Evolutionary conservation across 2,888 invertebrate genomes (phyloP).

Genomic region (Meloe dianella): DNA sequence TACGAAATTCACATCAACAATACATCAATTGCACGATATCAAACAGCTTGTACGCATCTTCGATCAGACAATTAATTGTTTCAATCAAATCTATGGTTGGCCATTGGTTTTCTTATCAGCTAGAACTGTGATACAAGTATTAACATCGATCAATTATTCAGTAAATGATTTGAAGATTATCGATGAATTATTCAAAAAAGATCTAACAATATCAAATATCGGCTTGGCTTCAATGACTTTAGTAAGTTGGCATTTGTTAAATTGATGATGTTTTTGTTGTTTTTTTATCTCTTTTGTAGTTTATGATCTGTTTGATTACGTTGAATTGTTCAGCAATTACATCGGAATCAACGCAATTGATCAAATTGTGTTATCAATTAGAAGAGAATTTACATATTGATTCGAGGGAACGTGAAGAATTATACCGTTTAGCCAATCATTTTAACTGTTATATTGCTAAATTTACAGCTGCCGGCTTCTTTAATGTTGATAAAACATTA

Average conservation of each 20-base stretch:
- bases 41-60: neutral
- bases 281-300: neutral
- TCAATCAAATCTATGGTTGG: neutral
- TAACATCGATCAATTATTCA: slow-evolving; percentile 1
- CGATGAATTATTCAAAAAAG: neutral
- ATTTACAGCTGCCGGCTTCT: neutral
- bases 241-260: neutral
- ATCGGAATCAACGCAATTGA: neutral
- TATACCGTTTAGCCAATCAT: neutral
- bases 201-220: neutral
- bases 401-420: neutral
- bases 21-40: neutral
- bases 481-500: slow-evolving; percentile 2
- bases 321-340: neutral
- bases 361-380: neutral
- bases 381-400: neutral
- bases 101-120: neutral
- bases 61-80: neutral
- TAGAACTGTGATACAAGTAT: neutral
- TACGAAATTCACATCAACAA: neutral
- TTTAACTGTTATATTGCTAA: neutral
- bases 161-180: neutral
- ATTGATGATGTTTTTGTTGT: neutral
- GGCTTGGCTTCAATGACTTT: neutral
- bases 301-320: neutral